Base-by-base conservation (phyloP, 2,888 invertebrate species). In the Pegoplata infirma region DNA sequence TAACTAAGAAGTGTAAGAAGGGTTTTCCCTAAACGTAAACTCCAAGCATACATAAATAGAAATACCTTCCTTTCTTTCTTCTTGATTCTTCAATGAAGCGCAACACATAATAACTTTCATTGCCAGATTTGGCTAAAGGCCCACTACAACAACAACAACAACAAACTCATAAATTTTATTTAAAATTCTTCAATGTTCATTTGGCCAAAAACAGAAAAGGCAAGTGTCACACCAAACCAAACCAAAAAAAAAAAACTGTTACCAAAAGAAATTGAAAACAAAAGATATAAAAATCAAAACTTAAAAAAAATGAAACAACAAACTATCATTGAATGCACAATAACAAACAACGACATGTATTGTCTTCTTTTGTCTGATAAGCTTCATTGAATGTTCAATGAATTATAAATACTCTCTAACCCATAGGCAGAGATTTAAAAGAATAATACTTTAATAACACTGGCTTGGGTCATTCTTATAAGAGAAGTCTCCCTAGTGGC, bases 221-320 rank as follows among this genome's bases (percentile, higher is more conserved):
- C 79, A 79, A 79, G 79, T 79, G 79, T 79, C 79, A 72, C 67
- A 75, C 59, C 36, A 40, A 28, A 53, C 44, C 46, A 67, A 36
- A n/a, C n/a, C n/a, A n/a, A n/a, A n/a, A n/a, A n/a, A n/a, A n/a
- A n/a, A n/a, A 73, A 69, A 66, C 78, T 66, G 64, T 75, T 73
- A 73, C 49, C 63, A 82, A 80, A 84, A 84, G 84, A 85, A 85
- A 86, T 84, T 72, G 51, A 58, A 79, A 79, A 79, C 63, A 75
- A 72, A 67, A 67, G 71, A 67, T 64, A n/a, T n/a, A 46, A 44
- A 21, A 23, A 23, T 56, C 16, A 17, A 47, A 66, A 44, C 51
- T 51, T 51, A 12, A 36, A 64, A 59, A 66, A 28, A 28, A 28
- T n/a, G n/a, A n/a, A n/a, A n/a, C n/a, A 25, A 25, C 25, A 5